Base-by-base conservation (phyloP, 2,888 invertebrate species). In the Drosophila kuntzei region DNA sequence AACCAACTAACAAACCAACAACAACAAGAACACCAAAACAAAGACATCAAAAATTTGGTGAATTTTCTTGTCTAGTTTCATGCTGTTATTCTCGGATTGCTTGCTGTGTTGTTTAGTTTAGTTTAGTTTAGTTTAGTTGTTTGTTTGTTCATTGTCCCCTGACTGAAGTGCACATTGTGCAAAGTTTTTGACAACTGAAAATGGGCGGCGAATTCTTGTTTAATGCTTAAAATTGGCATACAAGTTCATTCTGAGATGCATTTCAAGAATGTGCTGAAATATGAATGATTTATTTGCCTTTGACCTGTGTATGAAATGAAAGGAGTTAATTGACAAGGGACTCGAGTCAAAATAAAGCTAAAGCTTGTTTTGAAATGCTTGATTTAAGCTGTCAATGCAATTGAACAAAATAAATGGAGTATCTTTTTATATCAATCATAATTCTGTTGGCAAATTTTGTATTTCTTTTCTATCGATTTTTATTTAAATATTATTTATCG, bases 121-220 rank as follows among this genome's bases (percentile, higher is more conserved):
- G n/a, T 37, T 34, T 29, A 22, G 22, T 47, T 41, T n/a, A n/a
- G 46, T 61, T 29, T 37, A 25, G 12, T 16, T 32, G 44, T 55
- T 25, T 34, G 34, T 22, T 57, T 49, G 39, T 22, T 57, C 41
- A 20, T 37, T 62, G 50, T 50, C 37, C 27, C 43, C 50, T 32
- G 18, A n/a, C 18, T 80, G 73, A 79, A 79, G 81, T 80, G 83
- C 80, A 76, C 80, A 76, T 78, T 83, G 80, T 80, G 68, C 61
- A 41, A 73, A 81, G 79, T 55, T 81, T 84, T 74, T 74, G 66
- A 74, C 79, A 76, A 70, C 65, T 59, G 57, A 53, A 65, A 74
- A 64, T 73, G 68, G 58, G 61, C 41, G 61, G 34, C 32, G 27
- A 61, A 66, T 67, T 72, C 49, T 49, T 58, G 57, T 72, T 49